These are phyloP conservation scores for Papilio helenus DNA, from an alignment of 1,140 invertebrate species.

Conservation along the genomic window DNA sequence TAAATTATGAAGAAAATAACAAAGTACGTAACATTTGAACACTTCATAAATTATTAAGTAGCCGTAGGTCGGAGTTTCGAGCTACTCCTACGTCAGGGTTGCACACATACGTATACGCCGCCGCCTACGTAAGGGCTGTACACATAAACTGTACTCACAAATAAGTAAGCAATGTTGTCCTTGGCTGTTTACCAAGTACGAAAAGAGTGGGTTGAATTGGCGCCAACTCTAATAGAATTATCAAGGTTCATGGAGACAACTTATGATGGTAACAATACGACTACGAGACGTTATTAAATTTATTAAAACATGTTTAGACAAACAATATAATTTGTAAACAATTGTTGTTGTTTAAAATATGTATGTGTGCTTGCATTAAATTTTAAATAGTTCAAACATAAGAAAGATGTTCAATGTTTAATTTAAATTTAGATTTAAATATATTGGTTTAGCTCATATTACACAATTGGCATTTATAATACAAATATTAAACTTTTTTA, in stretches of 20 bases:
- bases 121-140: neutral
- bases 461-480: too few species aligned
- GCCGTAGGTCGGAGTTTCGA: neutral
- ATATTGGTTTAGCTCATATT: too few species aligned
- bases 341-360: neutral
- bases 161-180: conserved; percentile 4
- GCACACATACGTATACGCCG: neutral
- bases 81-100: neutral
- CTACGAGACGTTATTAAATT: conserved; percentile 8
- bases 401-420: too few species aligned
- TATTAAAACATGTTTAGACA: neutral
- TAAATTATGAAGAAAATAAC: neutral
- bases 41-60: conserved; percentile 12
- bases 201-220: conserved; percentile 25
- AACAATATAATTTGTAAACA: neutral
- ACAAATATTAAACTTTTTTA: too few species aligned
- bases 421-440: too few species aligned
- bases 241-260: neutral
- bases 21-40: conserved; percentile 23
- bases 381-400: too few species aligned
- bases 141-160: neutral
- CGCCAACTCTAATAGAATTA: conserved; percentile 18
- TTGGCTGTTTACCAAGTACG: conserved; percentile 23
- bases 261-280: conserved; percentile 3
- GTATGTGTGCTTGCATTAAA: neutral